Evolutionary conservation across 2,888 invertebrate species (phyloP), one percentile per base, ranked within the genome.

Genomic region (Platypus cylindrus): DNA sequence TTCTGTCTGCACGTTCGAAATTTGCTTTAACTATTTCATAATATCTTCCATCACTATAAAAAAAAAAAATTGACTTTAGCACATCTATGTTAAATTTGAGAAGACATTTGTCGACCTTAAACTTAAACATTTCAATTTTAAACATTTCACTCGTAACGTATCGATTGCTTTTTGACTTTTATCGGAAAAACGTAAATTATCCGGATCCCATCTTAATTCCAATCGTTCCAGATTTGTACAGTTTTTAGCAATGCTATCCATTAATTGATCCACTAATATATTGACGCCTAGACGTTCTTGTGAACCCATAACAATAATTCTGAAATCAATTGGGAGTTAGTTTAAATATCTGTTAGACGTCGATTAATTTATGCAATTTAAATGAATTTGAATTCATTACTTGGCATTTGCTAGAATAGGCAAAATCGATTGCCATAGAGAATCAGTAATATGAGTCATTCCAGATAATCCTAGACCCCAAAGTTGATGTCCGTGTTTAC

Each of bases 91-190:
- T 3, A 23, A 29, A 18, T 7, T 20, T 20, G 20, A 20, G 24
- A n/a, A 11, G 32, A 14, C 30, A 13, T n/a, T 13, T 27, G 36
- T 56, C 62, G 59, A 89, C 87, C 86, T 93, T 26, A 99, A 70
- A 11, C 91, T 90, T 44, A 98, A 74, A 51, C 94, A 93, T 48
- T 81, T 79, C 31, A 99, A 67, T 58, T 91, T 86, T 1, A 93
- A 70, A 53, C 97, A 97, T 55, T 90, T 90, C 26, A 98, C 87
- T 28, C 98, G 78, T 41, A 99, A 69, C 30, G 94, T 84, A 62
- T 99, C 98, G 47, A 98, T 95, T 26, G 97, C 97, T 62, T 99
- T 99, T 63, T 95, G 95, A 56, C 95, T 95, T 65, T 99, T 98
- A 63, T 99, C 98, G 23, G 95, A 97, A 65, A 95, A 98, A 33